Base-by-base conservation (phyloP, 1,140 invertebrate genomes). In the Pogonomyrmex californicus region DNA sequence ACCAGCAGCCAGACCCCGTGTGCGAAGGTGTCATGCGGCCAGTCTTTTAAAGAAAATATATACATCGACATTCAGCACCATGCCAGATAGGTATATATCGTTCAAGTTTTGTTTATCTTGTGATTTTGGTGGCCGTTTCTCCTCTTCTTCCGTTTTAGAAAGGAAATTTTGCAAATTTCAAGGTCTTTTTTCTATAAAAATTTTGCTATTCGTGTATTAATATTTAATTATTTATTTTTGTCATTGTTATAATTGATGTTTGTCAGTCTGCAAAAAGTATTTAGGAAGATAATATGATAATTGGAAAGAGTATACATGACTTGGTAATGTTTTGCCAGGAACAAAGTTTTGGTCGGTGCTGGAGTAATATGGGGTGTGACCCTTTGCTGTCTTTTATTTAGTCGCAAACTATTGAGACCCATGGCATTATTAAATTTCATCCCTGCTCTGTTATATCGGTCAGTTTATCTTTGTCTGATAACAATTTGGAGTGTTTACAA, bases 51-150 rank as follows among this genome's bases (percentile, higher is more conserved):
- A 49, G 70, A 56, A 36, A 68, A 71, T 68, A 58, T 78, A 83
- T 66, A 77, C n/a, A 51, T 60, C n/a, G 41, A 81, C 33, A 65
- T 7, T 41, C 36, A 62, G 49, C 82, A 90, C 44, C 58, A 93
- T 94, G 92, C 85, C 93, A 86, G 89, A 92, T 71, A 93, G 89
- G 92, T 94, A 92, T 56, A 44, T 63, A 58, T 58, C 6, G 62
- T 41, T 17, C 0, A 78, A 62, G 51, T 49, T 65, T 51, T 78
- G 65, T 76, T 54, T 49, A 60, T 10, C 38, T 79, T 0, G 44
- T 68, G 47, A 33, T 60, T 23, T 33, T 14, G n/a, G 1, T 58
- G 17, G 4, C 12, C 5, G 17, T 44, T 23, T 60, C 5, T 41
- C 2, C 5, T 75, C 36, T 0, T 5, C 44, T 41, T 71, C 23